These are phyloP conservation scores for Muntiacus reevesi DNA, from an alignment of 2,113 vertebrate genomes.

Conservation along the genomic window DNA sequence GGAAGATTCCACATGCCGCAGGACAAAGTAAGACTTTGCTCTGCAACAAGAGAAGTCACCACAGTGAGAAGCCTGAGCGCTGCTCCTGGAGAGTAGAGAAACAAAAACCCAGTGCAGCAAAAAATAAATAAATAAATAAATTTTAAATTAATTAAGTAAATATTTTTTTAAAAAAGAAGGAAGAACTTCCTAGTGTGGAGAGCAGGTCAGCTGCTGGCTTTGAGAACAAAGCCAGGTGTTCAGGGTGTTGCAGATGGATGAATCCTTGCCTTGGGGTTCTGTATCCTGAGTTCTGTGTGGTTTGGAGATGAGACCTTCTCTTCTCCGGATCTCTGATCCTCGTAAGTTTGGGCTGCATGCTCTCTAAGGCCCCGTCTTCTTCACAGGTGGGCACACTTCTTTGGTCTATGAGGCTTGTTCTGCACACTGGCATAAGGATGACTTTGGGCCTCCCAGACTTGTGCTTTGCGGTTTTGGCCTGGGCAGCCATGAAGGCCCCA, in stretches of 20 bases:
- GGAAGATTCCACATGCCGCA: background rate
- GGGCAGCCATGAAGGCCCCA: background rate
- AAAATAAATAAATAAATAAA: background rate
- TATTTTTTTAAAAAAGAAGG: background rate
- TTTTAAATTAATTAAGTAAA: background rate
- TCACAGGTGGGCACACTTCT: rapidly evolving
- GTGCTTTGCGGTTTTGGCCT: background rate
- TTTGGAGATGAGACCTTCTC: background rate
- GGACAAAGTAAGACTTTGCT: background rate
- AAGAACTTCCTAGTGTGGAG: background rate
- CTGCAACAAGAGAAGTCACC: background rate
- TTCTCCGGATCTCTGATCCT: background rate
- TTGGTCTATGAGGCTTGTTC: background rate
- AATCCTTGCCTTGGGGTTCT: no score
- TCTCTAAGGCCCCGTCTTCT: background rate
- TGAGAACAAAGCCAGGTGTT: background rate
- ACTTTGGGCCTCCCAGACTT: background rate
- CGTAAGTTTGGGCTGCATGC: background rate
- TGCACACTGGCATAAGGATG: no score
- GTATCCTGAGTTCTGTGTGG: background rate
- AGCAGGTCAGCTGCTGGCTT: background rate
- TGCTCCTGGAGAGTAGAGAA: background rate
- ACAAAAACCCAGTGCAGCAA: background rate
- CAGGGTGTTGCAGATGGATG: background rate
- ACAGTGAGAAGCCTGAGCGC: background rate